These are phyloP conservation scores for Glaucopsyche alexis DNA, from an alignment of 2,888 invertebrate genomes.

Conservation along the genomic window DNA sequence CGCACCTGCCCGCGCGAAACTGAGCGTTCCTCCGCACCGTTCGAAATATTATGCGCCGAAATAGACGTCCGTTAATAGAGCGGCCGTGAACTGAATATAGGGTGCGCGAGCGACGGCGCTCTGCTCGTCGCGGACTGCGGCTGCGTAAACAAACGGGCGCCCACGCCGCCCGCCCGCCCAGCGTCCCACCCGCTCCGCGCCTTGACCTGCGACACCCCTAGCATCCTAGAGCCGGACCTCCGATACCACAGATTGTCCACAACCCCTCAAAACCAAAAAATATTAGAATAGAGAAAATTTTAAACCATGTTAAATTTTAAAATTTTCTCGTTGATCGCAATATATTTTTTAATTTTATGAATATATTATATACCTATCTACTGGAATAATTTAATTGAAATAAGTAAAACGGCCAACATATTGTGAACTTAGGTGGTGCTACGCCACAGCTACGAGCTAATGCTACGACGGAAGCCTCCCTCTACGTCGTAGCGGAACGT, in stretches of 20 bases:
- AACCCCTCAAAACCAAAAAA: background rate
- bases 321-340: background rate
- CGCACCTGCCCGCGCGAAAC: conserved; percentile 71
- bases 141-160: conserved; percentile 52
- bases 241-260: background rate
- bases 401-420: background rate
- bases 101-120: conserved; percentile 60
- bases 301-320: background rate
- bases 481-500: background rate
- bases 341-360: too few relatives aligned
- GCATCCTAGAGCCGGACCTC: conserved; percentile 44
- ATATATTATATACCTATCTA: background rate
- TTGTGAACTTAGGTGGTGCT: background rate
- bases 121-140: conserved; percentile 50
- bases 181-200: conserved; percentile 44
- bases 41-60: conserved; percentile 71
- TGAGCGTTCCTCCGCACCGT: conserved; percentile 68
- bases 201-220: conserved; percentile 56
- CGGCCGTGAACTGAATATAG: conserved; percentile 76
- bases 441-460: background rate
- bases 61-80: conserved; percentile 75
- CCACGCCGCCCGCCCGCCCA: conserved; percentile 50
- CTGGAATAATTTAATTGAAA: background rate
- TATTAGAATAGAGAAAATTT: background rate
- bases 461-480: background rate